Conservation (phyloP, 1,140 invertebrate genomes). For the Bombus huntii region DNA sequence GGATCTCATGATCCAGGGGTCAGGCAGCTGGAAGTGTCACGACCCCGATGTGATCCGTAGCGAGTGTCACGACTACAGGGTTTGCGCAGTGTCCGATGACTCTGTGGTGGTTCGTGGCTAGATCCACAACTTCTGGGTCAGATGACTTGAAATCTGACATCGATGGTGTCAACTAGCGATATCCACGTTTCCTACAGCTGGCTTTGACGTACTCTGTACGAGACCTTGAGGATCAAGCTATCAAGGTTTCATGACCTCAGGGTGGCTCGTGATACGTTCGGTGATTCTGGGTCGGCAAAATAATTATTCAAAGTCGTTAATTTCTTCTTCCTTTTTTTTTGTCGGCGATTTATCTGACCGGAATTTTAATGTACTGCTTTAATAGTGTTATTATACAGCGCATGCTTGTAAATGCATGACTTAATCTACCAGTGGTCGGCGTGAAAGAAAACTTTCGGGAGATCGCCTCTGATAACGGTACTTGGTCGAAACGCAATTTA, state of each 20-base stretch:
- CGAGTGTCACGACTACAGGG: background rate
- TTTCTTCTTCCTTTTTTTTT: background rate
- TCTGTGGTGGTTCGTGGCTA: background rate
- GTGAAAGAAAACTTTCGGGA: background rate
- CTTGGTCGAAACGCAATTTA: slow-evolving; percentile 33
- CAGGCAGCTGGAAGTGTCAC: background rate
- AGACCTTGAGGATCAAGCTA: too few species aligned
- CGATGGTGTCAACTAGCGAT: too few species aligned
- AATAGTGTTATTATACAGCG: slow-evolving; percentile 5
- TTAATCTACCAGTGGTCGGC: slow-evolving; percentile 9
- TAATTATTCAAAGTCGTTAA: background rate
- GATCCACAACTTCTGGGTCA: too few species aligned
- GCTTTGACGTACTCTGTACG: too few species aligned
- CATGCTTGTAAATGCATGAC: background rate
- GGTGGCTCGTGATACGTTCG: background rate
- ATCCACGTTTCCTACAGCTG: too few species aligned
- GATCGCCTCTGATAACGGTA: slow-evolving; percentile 39
- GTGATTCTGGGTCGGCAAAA: background rate
- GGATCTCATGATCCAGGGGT: background rate
- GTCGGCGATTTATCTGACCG: background rate
- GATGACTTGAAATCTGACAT: too few species aligned
- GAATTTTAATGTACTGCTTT: slow-evolving; percentile 7
- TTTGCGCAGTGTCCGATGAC: background rate
- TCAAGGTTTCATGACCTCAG: background rate
- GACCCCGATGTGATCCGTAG: background rate